A percentile compares a stretch with the other conserved stretches of the same genome.
Conservation (phyloP, 2,888 invertebrate genomes). For the Hirtodrosophila histrioides region DNA sequence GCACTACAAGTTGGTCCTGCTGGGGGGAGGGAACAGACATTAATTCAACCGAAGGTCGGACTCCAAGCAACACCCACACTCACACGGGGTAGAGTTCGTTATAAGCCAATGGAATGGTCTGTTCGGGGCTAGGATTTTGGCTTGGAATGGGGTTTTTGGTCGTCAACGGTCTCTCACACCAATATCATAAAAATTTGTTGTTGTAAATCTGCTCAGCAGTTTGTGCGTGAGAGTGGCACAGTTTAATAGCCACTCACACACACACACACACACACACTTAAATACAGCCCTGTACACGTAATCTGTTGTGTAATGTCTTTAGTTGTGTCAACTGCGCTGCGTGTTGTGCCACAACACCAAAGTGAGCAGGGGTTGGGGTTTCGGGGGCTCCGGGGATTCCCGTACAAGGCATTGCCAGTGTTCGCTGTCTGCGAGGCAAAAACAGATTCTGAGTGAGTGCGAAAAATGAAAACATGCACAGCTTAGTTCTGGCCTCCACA, state of each 20-base stretch:
- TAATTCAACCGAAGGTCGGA: conserved; percentile 60
- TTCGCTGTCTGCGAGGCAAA: conserved; percentile 37
- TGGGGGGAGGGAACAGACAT: conserved; percentile 51
- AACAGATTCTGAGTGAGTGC: conserved; percentile 75
- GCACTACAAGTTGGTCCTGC: conserved; percentile 16
- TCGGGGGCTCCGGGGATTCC: background rate
- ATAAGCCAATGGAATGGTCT: conserved; percentile 24
- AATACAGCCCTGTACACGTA: conserved; percentile 66
- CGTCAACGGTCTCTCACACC: conserved; percentile 42
- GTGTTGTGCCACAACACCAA: conserved; percentile 35
- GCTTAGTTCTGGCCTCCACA: conserved; percentile 11
- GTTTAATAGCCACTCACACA: conserved; percentile 57
- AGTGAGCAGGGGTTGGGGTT: background rate
- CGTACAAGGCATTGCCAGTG: conserved; percentile 25
- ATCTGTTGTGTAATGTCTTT: conserved; percentile 82
- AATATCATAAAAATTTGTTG: conserved; percentile 79
- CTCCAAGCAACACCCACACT: conserved; percentile 2
- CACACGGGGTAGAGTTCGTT: conserved; percentile 36
- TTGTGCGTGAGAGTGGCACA: conserved; percentile 59
- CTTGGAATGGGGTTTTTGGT: conserved; percentile 23
- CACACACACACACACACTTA: conserved; percentile 25
- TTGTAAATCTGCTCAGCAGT: conserved; percentile 74
- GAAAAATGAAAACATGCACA: conserved; percentile 59
- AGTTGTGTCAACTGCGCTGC: conserved; percentile 79
- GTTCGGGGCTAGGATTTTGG: conserved; percentile 1